A percentile compares a stretch with the other conserved stretches of the same genome.
Conservation (phyloP, 1,140 invertebrate species). For the Onthophagus taurus region DNA sequence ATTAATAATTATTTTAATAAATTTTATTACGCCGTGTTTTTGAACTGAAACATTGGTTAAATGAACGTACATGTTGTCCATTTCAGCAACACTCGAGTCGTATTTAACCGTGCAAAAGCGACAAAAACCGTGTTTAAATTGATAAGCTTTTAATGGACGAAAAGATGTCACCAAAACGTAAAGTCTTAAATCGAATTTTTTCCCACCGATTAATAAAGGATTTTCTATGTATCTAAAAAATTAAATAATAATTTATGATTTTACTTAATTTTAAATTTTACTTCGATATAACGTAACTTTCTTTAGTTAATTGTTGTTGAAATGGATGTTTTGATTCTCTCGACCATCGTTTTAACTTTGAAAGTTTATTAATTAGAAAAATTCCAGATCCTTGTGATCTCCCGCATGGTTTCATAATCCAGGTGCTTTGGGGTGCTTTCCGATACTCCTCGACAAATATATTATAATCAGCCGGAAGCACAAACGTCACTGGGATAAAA, state of each 20-base stretch:
- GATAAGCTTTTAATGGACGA: constrained; percentile 67
- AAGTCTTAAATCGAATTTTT: constrained; percentile 79
- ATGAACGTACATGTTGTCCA: constrained; percentile 82
- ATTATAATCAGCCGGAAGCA: constrained; percentile 88
- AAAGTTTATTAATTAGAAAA: constrained; percentile 81
- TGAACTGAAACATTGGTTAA: constrained; percentile 83
- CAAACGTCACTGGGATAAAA: constrained; percentile 88
- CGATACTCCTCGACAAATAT: constrained; percentile 92
- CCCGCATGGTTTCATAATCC: constrained; percentile 97
- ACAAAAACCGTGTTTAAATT: constrained; percentile 72
- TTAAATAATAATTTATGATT: not conserved
- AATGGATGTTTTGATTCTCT: constrained; percentile 70
- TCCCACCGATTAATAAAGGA: constrained; percentile 77
- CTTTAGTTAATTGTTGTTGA: constrained; percentile 74
- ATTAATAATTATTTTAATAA: not conserved
- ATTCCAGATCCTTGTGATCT: constrained; percentile 83
- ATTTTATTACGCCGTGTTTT: constrained; percentile 63
- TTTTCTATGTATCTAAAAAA: constrained; percentile 64
- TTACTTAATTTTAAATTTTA: constrained; percentile 25
- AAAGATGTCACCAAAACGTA: constrained; percentile 83
- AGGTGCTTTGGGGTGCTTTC: constrained; percentile 84
- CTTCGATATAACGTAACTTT: constrained; percentile 84
- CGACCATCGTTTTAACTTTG: constrained; percentile 82
- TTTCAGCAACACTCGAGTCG: constrained; percentile 58
- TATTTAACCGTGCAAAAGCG: constrained; percentile 78